Evolutionary conservation across 2,113 vertebrate genomes (phyloP).

Genomic region (Actenoides lindsayi): DNA sequence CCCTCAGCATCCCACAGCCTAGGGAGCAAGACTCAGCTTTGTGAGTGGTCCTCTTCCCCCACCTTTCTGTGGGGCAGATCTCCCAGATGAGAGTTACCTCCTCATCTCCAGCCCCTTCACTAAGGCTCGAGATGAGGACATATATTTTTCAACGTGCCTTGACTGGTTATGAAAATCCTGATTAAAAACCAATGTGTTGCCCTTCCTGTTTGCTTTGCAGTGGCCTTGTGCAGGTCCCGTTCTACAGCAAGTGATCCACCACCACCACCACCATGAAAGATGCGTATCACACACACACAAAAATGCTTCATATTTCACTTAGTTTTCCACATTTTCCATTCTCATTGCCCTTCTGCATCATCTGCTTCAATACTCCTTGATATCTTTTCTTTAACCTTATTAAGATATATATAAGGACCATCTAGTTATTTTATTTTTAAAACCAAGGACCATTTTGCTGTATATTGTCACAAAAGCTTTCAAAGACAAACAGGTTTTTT

Average conservation of each 20-base stretch:
- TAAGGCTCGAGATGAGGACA: neutral
- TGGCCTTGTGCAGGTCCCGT: neutral
- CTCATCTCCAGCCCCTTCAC: neutral
- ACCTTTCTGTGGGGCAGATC: neutral
- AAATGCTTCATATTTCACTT: neutral
- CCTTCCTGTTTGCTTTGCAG: slow-evolving; percentile 46
- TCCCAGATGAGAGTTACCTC: neutral
- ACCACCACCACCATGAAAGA: slow-evolving; percentile 1
- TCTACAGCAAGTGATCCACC: neutral
- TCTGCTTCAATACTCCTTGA: neutral
- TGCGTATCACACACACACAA: neutral
- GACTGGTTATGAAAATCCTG: slow-evolving; percentile 6
- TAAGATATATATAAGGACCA: neutral
- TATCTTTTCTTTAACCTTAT: neutral
- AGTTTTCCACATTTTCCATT: neutral
- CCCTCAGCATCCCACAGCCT: neutral
- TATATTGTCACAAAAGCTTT: neutral
- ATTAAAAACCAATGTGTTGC: neutral
- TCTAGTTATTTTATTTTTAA: neutral
- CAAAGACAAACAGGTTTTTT: neutral
- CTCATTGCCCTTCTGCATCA: neutral
- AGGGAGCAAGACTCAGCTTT: neutral
- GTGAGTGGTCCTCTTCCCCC: neutral
- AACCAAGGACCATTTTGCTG: neutral
- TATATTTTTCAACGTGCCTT: neutral